Evolutionary conservation across 2,888 invertebrate genomes (phyloP).

Genomic region (Lasioglossum leucozonium): DNA sequence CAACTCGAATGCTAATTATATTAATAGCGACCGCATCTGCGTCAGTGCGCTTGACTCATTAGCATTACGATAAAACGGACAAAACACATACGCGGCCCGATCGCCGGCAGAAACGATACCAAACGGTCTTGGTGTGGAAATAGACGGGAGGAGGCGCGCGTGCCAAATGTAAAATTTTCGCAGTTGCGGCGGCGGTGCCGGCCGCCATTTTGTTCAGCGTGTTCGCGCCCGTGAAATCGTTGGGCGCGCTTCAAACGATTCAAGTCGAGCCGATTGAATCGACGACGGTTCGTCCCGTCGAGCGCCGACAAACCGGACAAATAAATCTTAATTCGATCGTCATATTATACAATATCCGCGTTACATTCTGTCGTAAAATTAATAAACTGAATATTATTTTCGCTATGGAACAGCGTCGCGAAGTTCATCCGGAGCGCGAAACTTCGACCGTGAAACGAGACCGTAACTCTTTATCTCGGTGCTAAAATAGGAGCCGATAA

Average conservation of each 20-base stretch:
- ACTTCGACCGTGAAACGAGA: background rate
- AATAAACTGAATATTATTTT: background rate
- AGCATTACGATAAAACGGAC: conserved; percentile 54
- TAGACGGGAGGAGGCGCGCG: background rate
- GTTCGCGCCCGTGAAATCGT: background rate
- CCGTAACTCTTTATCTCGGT: background rate
- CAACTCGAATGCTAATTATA: conserved; percentile 58
- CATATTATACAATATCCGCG: too few relatives aligned
- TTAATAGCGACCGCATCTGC: conserved; percentile 59
- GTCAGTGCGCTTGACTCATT: conserved; percentile 52
- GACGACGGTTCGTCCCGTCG: background rate
- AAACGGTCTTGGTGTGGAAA: conserved; percentile 23
- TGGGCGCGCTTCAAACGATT: background rate
- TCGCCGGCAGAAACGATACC: conserved; percentile 28
- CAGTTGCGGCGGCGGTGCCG: background rate
- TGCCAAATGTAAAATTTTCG: conserved; percentile 27
- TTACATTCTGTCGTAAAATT: background rate
- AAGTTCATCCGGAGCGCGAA: background rate
- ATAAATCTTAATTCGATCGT: background rate
- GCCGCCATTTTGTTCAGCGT: conserved; percentile 13
- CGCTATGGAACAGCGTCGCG: background rate
- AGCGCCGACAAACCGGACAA: background rate
- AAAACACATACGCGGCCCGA: conserved; percentile 39
- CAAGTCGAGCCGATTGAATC: too few relatives aligned
- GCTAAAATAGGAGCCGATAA: background rate